Conservation (phyloP, 2,888 invertebrate genomes). For the Scaptomyza flava region DNA sequence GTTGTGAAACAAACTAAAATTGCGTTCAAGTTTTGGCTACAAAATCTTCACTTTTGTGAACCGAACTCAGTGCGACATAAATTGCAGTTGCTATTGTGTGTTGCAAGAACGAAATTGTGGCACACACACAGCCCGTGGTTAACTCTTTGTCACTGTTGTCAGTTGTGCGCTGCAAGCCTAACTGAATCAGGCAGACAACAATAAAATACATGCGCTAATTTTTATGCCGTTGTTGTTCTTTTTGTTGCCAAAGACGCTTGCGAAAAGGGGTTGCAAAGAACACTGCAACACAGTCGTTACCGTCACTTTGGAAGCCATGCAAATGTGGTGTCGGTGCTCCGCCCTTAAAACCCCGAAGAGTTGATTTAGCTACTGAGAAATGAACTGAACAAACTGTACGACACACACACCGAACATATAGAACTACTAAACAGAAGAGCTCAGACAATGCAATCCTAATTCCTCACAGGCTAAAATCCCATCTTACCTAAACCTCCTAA, state of each 20-base stretch:
- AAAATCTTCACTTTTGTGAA: slow-evolving; percentile 38
- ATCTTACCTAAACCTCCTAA: background rate
- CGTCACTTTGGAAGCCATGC: slow-evolving; percentile 40
- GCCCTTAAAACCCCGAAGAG: slow-evolving; percentile 54
- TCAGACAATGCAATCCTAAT: slow-evolving; percentile 74
- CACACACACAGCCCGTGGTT: slow-evolving; percentile 23
- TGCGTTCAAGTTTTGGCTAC: slow-evolving; percentile 38
- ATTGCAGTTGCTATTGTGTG: slow-evolving; percentile 37
- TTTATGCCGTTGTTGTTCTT: slow-evolving; percentile 20
- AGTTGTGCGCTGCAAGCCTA: slow-evolving; percentile 66
- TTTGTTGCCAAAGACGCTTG: slow-evolving; percentile 38
- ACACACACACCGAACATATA: slow-evolving; percentile 8
- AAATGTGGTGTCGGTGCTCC: slow-evolving; percentile 32
- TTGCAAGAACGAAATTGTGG: slow-evolving; percentile 21
- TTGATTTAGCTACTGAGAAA: slow-evolving; percentile 58
- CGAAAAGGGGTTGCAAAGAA: slow-evolving; percentile 27
- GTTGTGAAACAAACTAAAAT: slow-evolving; percentile 54
- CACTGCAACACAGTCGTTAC: slow-evolving; percentile 24
- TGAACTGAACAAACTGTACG: slow-evolving; percentile 35
- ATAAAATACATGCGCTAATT: slow-evolving; percentile 49
- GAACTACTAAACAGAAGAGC: slow-evolving; percentile 6
- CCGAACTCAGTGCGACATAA: slow-evolving; percentile 27
- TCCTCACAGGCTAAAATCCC: slow-evolving; percentile 42
- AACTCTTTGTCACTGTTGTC: slow-evolving; percentile 65
- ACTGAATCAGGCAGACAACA: slow-evolving; percentile 55